phyloP scores from a whole-genome alignment of 2,797 vertebrate species.

The Rhinella marina region DNA sequence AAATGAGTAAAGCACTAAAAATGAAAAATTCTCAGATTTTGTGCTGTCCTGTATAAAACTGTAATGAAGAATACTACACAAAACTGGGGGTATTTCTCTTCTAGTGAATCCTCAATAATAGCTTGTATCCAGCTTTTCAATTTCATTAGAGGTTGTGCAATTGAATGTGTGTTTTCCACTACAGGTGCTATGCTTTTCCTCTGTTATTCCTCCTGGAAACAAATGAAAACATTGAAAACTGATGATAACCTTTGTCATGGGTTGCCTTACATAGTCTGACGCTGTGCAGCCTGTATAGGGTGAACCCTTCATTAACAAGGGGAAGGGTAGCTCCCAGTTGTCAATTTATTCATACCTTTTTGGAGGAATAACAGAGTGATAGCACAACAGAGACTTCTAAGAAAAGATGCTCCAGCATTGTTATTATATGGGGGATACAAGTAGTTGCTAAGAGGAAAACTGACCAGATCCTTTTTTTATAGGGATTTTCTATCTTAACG shows the following conservation, averaged over 20 bases:
- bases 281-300: neutral
- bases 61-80: neutral
- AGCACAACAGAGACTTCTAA: no score
- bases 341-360: neutral
- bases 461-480: no score
- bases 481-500: no score
- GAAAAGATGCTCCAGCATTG: no score
- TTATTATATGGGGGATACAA: no score
- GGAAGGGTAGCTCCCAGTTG: neutral
- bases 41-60: neutral
- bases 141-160: no score
- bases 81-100: no score
- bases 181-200: neutral
- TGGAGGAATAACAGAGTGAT: neutral
- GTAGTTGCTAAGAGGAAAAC: no score
- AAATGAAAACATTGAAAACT: neutral
- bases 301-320: neutral
- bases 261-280: no score
- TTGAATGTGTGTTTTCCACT: no score
- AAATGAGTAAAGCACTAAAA: constrained; percentile 1
- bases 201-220: neutral
- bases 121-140: no score
- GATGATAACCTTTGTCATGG: neutral
- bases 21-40: neutral
- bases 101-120: neutral